Evolutionary conservation across 1,140 invertebrate genomes (phyloP), one percentile per base, ranked within the genome.

Genomic region (Chironomus tepperi): DNA sequence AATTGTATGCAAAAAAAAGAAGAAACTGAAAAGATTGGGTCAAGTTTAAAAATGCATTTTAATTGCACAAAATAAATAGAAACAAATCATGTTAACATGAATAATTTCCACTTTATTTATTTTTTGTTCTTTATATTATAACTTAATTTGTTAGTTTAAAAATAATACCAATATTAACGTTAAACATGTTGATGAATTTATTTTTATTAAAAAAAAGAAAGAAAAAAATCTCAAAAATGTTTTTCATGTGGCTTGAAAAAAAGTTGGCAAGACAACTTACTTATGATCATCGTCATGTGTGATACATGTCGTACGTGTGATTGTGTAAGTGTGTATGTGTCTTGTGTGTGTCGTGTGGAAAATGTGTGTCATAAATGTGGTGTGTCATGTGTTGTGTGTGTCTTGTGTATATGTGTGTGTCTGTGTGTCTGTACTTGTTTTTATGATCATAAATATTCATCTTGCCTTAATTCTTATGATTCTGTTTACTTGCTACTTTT

Each of bases 101-200:
- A 57, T 57, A n/a, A n/a, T 57, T n/a, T 57, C n/a, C 12, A 57
- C 24, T 34, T 57, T 57, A 57, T 57, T 57, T 57, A 15, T 57
- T 15, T n/a, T n/a, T n/a, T n/a, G n/a, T n/a, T n/a, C n/a, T 57
- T 12, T 57, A 57, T 57, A 57, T n/a, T 34, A 57, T 57, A 57
- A 57, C 47, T 57, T 57, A 57, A 57, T n/a, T 57, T 57, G 47
- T 57, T 57, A 57, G 47, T n/a, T 10, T n/a, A 15, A 57, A 57
- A 57, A 57, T 57, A 57, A 57, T 57, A 57, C 47, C 47, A 57
- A n/a, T n/a, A 57, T n/a, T 12, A n/a, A 10, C 15, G 47, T 57
- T 57, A 57, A 34, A 34, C 24, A 34, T 34, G 24, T 34, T 34
- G 24, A 34, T 34, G 24, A 34, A 2, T 34, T 34, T 34, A 2